phyloP scores from a whole-genome alignment of 2,888 invertebrate species.

The Rhogogaster chlorosoma region DNA sequence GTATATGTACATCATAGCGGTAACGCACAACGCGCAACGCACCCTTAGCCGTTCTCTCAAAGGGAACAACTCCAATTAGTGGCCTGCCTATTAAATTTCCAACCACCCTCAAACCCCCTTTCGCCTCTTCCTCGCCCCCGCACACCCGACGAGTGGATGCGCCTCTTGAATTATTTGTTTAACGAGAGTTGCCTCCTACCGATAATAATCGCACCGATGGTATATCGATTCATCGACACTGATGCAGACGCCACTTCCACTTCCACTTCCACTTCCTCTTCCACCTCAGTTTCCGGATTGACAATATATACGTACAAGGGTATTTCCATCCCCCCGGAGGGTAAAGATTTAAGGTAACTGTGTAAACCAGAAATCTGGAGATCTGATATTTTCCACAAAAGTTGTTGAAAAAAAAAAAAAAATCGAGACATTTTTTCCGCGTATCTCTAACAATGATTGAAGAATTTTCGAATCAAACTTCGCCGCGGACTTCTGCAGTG shows the following conservation, averaged over 20 bases:
- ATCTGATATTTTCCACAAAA: not conserved
- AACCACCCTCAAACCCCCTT: constrained; percentile 55
- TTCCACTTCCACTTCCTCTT: not conserved
- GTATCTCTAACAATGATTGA: not conserved
- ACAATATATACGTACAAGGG: not conserved
- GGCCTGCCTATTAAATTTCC: constrained; percentile 59
- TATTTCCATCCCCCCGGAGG: not conserved
- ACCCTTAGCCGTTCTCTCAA: constrained; percentile 61
- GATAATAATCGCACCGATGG: constrained; percentile 18
- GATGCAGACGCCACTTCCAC: not conserved
- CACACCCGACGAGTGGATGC: constrained; percentile 44
- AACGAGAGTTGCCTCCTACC: constrained; percentile 41
- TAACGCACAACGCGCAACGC: constrained; percentile 50
- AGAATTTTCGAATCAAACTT: too few species aligned
- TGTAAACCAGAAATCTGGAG: not conserved
- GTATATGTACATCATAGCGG: constrained; percentile 27
- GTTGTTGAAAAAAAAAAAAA: too few species aligned
- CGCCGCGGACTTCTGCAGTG: too few species aligned
- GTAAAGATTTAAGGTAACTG: not conserved
- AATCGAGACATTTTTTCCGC: not conserved
- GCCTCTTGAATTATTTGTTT: constrained; percentile 49
- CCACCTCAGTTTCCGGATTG: not conserved
- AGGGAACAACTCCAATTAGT: constrained; percentile 65
- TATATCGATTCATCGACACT: constrained; percentile 29
- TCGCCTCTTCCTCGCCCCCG: not conserved